Conservation (phyloP, 1,140 invertebrate genomes). For the Drosophila melanogaster region Release_6_plus_ISO1_MT NT_037436.4:3617501-3618000, state of each 20-base stretch:
- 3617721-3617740: conserved; percentile 9
- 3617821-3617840: conserved; percentile 70
- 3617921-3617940: conserved; percentile 75
- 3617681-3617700: not conserved
- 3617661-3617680: conserved; percentile 48
- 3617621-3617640: conserved; percentile 63
- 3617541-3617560: conserved; percentile 45
- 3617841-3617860: conserved; percentile 66
- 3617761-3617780: conserved; percentile 47
- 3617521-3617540: conserved; percentile 31
- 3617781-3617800: conserved; percentile 32
- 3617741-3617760: not conserved
- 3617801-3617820: conserved; percentile 79
- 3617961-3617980: conserved; percentile 34
- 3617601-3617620: conserved; percentile 34
- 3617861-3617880: conserved; percentile 52
- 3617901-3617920: conserved; percentile 57
- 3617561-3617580: conserved; percentile 56
- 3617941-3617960: conserved; percentile 48
- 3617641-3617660: conserved; percentile 74
- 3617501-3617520: conserved; percentile 33
- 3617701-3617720: conserved; percentile 54
- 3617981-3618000: conserved; percentile 47
- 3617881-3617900: conserved; percentile 27
- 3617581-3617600: conserved; percentile 72